phyloP scores from a whole-genome alignment of 2,888 invertebrate genomes.

The Amorpha juglandis region DNA sequence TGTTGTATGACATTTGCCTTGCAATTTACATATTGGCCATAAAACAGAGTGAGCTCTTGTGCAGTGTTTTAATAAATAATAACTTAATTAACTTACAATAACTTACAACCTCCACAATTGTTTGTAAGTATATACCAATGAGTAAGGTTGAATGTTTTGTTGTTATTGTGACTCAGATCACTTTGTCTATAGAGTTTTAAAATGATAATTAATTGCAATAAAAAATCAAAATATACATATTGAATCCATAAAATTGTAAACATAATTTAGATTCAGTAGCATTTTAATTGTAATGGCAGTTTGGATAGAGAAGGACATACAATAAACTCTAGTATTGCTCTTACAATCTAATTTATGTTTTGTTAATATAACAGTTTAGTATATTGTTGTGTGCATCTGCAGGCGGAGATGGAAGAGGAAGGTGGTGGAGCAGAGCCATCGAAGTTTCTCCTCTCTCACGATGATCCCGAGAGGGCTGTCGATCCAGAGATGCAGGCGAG shows the following conservation, averaged over 20 bases:
- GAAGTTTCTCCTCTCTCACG: slow-evolving; percentile 80
- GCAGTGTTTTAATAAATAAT: slow-evolving; percentile 15
- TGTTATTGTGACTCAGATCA: background rate
- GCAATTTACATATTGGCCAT: slow-evolving; percentile 10
- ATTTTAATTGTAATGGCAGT: too few species aligned
- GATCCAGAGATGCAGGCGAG: slow-evolving; percentile 95
- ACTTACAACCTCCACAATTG: background rate
- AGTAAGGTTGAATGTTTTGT: slow-evolving; percentile 2
- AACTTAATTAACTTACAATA: slow-evolving; percentile 12
- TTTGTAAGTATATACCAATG: slow-evolving; percentile 18
- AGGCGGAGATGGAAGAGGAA: slow-evolving; percentile 84
- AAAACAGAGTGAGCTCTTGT: slow-evolving; percentile 15
- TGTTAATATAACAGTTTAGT: background rate
- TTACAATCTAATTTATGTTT: background rate
- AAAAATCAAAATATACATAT: too few species aligned
- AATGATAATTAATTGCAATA: slow-evolving; percentile 3
- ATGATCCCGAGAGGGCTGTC: slow-evolving; percentile 87
- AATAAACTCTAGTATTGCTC: too few species aligned
- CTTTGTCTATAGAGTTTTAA: background rate
- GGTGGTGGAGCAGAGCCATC: slow-evolving; percentile 75
- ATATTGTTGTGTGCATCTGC: slow-evolving; percentile 37
- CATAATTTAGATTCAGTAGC: too few species aligned
- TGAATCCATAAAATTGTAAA: too few species aligned
- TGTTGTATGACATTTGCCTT: slow-evolving; percentile 21
- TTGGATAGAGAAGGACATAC: too few species aligned